phyloP scores from a whole-genome alignment of 2,888 invertebrate genomes.

The Agrochola circellaris region DNA sequence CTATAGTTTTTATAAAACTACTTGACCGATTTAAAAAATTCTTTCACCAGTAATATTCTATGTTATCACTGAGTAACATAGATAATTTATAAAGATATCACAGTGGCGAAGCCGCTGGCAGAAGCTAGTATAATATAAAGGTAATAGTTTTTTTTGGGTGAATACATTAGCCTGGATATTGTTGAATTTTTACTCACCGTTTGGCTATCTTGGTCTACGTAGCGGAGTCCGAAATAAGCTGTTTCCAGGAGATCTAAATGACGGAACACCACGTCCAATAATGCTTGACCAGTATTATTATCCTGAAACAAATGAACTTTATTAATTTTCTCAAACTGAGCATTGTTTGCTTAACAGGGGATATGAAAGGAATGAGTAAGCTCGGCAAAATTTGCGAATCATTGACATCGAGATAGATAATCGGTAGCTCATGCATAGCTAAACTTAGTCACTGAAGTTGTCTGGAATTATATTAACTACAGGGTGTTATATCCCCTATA shows the following conservation, averaged over 20 bases:
- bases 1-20: too few relatives aligned
- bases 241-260: constrained; percentile 98
- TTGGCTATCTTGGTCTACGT: constrained; percentile 97
- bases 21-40: too few relatives aligned
- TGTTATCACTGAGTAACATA: too few relatives aligned
- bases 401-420: constrained; percentile 1
- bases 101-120: too few relatives aligned
- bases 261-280: constrained; percentile 97
- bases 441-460: background rate
- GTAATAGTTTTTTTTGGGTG: background rate
- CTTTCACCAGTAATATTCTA: too few relatives aligned
- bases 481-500: too few relatives aligned
- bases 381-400: background rate
- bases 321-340: constrained; percentile 9
- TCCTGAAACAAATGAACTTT: constrained; percentile 92
- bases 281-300: constrained; percentile 96
- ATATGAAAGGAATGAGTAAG: constrained; percentile 5
- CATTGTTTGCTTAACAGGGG: constrained; percentile 4
- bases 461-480: background rate
- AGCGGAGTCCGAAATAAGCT: constrained; percentile 98
- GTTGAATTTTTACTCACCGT: constrained; percentile 92
- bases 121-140: background rate
- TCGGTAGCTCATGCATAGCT: constrained; percentile 1
- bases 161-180: background rate
- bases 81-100: too few relatives aligned